phyloP scores from a whole-genome alignment of 2,113 vertebrate genomes.

The Leptodactylus fuscus region DNA sequence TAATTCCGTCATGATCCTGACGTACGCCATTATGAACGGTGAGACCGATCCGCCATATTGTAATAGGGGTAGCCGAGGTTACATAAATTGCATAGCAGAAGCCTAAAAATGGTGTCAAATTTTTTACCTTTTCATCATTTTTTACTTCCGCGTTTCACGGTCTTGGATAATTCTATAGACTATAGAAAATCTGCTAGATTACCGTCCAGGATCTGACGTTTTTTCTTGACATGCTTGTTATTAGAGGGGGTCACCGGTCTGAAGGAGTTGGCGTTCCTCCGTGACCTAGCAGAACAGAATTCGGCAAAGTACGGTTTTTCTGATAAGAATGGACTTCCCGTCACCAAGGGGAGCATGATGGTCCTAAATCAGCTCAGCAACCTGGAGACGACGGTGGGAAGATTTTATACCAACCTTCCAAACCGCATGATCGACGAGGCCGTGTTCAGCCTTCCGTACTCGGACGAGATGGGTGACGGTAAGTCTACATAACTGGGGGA shows the following conservation, averaged over 20 bases:
- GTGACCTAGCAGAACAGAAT: conserved; percentile 96
- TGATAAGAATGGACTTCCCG: conserved; percentile 80
- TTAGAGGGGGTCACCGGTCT: conserved; percentile 93
- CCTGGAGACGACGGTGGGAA: conserved; percentile 94
- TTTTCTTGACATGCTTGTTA: no score
- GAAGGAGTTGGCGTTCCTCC: conserved; percentile 94
- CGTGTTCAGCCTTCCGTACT: conserved; percentile 92
- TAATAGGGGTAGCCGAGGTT: no score
- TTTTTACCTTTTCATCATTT: no score
- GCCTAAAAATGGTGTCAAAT: no score
- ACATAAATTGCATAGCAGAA: no score
- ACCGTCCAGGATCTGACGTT: no score
- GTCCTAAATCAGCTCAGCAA: conserved; percentile 97
- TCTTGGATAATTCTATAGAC: no score
- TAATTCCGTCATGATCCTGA: conserved; percentile 99
- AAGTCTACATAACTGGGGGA: conserved; percentile 64
- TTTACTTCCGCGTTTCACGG: no score
- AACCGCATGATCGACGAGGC: conserved; percentile 97
- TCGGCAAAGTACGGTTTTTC: conserved; percentile 86
- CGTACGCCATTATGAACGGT: conserved; percentile 98
- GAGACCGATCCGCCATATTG: conserved; percentile 57
- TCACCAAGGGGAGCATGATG: conserved; percentile 98
- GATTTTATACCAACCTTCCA: conserved; percentile 97
- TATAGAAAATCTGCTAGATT: no score
- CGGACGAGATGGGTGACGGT: conserved; percentile 97